Percentiles rank a stretch among this genome's conserved stretches.
Conservation (phyloP, 2,797 vertebrate species). For the Schizopygopsis malacanthus region DNA sequence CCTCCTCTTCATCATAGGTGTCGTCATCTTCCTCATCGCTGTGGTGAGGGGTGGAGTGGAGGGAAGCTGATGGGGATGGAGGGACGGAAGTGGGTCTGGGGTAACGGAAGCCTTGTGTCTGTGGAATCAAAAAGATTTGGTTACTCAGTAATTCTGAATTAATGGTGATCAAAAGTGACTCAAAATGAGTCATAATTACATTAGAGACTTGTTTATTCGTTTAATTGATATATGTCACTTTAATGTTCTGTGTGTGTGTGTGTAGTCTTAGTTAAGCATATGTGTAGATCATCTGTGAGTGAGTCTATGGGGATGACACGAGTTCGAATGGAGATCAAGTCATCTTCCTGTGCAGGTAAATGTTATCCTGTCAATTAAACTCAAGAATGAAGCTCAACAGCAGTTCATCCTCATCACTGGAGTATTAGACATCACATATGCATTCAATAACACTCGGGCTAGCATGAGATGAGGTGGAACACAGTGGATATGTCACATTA, state of each 20-base stretch:
- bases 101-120: conserved; percentile 91
- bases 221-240: not conserved
- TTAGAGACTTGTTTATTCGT: not conserved
- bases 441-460: not conserved
- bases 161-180: not conserved
- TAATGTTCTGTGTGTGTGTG: not conserved
- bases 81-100: conserved; percentile 91
- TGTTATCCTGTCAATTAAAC: conserved; percentile 75
- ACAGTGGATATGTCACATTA: not conserved
- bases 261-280: not conserved
- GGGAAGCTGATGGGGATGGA: conserved; percentile 88
- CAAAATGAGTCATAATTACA: not conserved
- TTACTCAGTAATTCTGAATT: not conserved
- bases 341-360: conserved; percentile 67
- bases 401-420: conserved; percentile 10
- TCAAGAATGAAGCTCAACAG: not conserved
- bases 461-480: not conserved
- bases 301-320: not conserved
- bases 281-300: not conserved
- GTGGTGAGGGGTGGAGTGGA: conserved; percentile 90
- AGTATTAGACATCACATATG: not conserved
- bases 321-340: not conserved
- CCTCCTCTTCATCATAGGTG: conserved; percentile 90
- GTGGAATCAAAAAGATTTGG: conserved; percentile 27
- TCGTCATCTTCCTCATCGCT: conserved; percentile 84